phyloP scores from a whole-genome alignment of 35 echinoderm and acorn worm species.

The Chiridota heheva region DNA sequence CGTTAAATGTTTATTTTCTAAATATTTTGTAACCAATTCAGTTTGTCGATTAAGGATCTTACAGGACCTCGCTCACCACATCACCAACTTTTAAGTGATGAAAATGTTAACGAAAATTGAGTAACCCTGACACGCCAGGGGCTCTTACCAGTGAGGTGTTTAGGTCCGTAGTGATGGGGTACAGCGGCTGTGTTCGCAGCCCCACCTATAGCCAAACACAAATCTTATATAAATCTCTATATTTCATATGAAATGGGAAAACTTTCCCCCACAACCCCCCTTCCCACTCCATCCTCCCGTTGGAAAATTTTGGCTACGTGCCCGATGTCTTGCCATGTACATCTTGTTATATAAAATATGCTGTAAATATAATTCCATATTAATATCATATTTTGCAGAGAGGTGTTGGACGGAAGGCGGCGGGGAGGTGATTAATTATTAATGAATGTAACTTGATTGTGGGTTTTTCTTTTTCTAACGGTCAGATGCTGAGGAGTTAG shows the following conservation, averaged over 20 bases:
- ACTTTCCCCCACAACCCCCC: too few species aligned
- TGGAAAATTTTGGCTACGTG: too few species aligned
- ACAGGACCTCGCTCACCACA: neutral
- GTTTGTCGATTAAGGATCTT: neutral
- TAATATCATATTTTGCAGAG: neutral
- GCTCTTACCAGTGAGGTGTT: too few species aligned
- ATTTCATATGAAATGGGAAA: too few species aligned
- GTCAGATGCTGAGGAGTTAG: slow-evolving; percentile 48
- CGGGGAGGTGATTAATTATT: neutral
- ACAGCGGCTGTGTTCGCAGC: too few species aligned
- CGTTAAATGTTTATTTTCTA: neutral
- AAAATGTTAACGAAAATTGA: neutral
- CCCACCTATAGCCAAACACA: too few species aligned
- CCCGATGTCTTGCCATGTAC: too few species aligned
- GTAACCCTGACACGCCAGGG: too few species aligned
- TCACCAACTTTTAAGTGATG: neutral
- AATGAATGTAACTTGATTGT: neutral
- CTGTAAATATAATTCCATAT: neutral
- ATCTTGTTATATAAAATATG: neutral
- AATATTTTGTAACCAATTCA: neutral
- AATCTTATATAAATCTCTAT: too few species aligned
- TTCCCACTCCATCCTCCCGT: too few species aligned
- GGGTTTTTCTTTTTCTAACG: neutral
- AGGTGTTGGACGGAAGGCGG: neutral
- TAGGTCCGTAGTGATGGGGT: too few species aligned